These are phyloP conservation scores for Sinocyclocheilus rhinocerous DNA, from an alignment of 2,113 vertebrate genomes.

Conservation along the genomic window DNA sequence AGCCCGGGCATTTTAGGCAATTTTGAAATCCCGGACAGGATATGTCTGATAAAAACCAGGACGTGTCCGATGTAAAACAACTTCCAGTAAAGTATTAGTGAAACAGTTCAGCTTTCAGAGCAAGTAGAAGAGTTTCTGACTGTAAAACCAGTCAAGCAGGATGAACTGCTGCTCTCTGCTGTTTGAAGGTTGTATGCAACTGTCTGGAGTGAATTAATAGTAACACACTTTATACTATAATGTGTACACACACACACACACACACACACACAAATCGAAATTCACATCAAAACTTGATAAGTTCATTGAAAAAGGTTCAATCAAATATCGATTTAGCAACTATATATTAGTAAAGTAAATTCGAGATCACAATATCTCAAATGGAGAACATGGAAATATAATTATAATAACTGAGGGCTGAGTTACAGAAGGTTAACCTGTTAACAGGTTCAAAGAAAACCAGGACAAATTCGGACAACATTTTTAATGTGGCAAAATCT, in stretches of 20 bases:
- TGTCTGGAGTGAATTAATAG: neutral
- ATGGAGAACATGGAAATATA: no score
- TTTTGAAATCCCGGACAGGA: no score
- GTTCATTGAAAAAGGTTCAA: no score
- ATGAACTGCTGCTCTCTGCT: slow-evolving; percentile 66
- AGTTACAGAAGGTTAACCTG: no score
- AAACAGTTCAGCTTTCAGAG: neutral
- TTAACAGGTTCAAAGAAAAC: neutral
- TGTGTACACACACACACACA: neutral
- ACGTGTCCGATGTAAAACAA: neutral
- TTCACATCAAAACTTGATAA: neutral
- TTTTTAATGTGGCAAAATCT: neutral
- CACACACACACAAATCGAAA: neutral
- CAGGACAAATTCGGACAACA: neutral
- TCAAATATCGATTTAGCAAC: no score
- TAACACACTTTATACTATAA: neutral
- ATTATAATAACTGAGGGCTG: no score
- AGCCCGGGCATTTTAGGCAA: no score
- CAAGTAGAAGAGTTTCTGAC: neutral
- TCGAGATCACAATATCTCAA: no score
- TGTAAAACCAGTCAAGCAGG: neutral
- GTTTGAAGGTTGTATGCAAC: slow-evolving; percentile 6
- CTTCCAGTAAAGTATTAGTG: neutral
- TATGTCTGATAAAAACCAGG: no score
- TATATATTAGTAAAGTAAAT: no score